A percentile compares a stretch with the other conserved stretches of the same genome.
phyloP scores from a whole-genome alignment of 2,888 invertebrate species.

The Drosophila phalerata region DNA sequence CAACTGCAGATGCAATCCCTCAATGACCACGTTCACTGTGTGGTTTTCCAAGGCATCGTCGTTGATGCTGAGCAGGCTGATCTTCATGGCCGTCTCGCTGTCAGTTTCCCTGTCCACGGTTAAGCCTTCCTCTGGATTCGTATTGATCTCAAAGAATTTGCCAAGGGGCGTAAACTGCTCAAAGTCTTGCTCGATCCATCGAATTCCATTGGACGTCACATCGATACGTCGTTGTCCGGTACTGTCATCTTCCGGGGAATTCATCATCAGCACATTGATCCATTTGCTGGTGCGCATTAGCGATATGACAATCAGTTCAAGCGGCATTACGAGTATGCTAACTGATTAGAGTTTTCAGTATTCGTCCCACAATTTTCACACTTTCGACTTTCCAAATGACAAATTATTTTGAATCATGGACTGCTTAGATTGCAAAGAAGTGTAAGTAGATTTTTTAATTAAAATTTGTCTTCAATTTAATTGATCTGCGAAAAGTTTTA shows the following conservation, averaged over 20 bases:
- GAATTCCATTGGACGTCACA: conserved; percentile 30
- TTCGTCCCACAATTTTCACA: not conserved
- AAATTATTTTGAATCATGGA: not conserved
- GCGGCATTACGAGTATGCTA: conserved; percentile 42
- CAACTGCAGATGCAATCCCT: conserved; percentile 12
- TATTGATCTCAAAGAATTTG: conserved; percentile 33
- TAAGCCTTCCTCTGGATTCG: conserved; percentile 8
- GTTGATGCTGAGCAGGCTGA: conserved; percentile 12
- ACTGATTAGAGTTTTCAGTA: not conserved
- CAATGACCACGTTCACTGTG: conserved; percentile 16
- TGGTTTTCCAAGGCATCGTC: conserved; percentile 18
- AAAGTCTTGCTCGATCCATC: conserved; percentile 32
- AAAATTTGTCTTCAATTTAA: not conserved
- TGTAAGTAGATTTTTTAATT: too few species aligned
- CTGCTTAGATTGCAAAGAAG: not conserved
- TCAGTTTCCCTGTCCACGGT: not conserved
- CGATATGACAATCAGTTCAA: conserved; percentile 48
- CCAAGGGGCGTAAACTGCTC: conserved; percentile 35
- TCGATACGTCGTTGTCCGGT: not conserved
- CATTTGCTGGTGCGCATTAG: conserved; percentile 24
- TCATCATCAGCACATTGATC: conserved; percentile 48
- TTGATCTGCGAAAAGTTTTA: not conserved
- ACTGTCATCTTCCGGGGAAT: conserved; percentile 23
- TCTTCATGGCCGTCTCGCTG: conserved; percentile 18
- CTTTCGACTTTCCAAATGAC: not conserved